These are phyloP conservation scores for Argopecten irradians DNA, from an alignment of 1,140 invertebrate genomes.

Conservation along the genomic window DNA sequence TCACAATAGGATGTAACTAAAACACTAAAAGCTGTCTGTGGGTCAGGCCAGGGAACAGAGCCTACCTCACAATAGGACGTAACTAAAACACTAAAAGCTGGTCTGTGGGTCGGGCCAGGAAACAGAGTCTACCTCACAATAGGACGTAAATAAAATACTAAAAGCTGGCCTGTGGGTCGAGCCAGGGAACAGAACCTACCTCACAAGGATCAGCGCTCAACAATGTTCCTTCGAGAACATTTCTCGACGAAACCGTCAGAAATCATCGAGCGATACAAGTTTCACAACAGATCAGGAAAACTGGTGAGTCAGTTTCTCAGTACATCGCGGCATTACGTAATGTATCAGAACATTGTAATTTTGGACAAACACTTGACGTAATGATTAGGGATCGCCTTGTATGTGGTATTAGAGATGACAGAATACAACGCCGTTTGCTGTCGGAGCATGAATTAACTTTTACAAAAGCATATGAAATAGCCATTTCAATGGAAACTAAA, in stretches of 20 bases:
- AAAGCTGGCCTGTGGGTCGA: too few species aligned
- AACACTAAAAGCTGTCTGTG: too few species aligned
- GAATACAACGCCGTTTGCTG: constrained; percentile 48
- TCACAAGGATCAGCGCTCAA: too few species aligned
- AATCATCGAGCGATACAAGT: constrained; percentile 52
- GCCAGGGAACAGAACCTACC: too few species aligned
- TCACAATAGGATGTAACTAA: too few species aligned
- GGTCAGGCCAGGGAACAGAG: too few species aligned
- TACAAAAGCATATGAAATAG: constrained; percentile 47
- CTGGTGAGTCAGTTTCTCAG: constrained; percentile 36
- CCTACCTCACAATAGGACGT: too few species aligned
- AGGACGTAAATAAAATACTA: too few species aligned
- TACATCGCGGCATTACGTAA: constrained; percentile 48
- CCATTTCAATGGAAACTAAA: constrained; percentile 47
- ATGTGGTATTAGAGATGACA: constrained; percentile 47
- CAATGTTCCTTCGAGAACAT: constrained; percentile 49
- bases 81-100: too few species aligned
- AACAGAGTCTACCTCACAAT: too few species aligned
- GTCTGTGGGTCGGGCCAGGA: too few species aligned
- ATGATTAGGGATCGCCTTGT: constrained; percentile 56
- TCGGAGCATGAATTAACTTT: constrained; percentile 49
- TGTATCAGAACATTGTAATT: constrained; percentile 52
- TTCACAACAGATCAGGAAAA: constrained; percentile 41
- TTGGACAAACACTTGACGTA: constrained; percentile 42
- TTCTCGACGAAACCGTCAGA: constrained; percentile 42